Evolutionary conservation across 2,888 invertebrate species (phyloP), one percentile per base, ranked within the genome.

Genomic region (Octodonta nipae): DNA sequence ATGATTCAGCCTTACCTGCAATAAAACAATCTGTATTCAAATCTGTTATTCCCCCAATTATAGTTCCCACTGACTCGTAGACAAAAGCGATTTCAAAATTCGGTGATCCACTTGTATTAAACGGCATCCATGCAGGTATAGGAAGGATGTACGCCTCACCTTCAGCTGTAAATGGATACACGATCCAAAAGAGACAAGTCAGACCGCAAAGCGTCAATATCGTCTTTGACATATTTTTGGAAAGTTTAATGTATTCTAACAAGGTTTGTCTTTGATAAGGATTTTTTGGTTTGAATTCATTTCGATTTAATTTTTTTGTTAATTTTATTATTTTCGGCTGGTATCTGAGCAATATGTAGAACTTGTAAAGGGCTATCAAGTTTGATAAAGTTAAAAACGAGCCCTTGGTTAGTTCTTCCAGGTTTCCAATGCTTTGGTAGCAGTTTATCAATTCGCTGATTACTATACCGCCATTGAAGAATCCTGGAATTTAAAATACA

Each of bases 401-500:
- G 4, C 10, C 22, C 10, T n/a, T 22, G 3, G 22, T 11, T n/a
- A 22, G 22, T 22, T 22, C 10, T 11, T 22, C 22, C 4, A 22
- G 4, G 4, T 22, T 11, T 3, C 4, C 3, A 10, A n/a, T 22
- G 22, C 22, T 22, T 3, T 4, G 22, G 22, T 22, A 22, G 10
- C n/a, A 22, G 11, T 22, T 22, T n/a, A 22, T 11, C 3, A 22
- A 11, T 11, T 22, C 22, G 22, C 22, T 22, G 3, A 22, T 2
- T 22, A 22, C 11, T n/a, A 11, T 22, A n/a, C 22, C 22, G 22
- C 22, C 22, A n/a, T 10, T n/a, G 11, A 22, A 22, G 22, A 22
- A 22, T 10, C 22, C 22, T 22, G 4, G 11, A 22, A 4, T 22
- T n/a, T n/a, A n/a, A n/a, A n/a, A n/a, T n/a, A n/a, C n/a, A n/a